Evolutionary conservation across 2,888 invertebrate species (phyloP).

Genomic region (Rhamnusium bicolor): DNA sequence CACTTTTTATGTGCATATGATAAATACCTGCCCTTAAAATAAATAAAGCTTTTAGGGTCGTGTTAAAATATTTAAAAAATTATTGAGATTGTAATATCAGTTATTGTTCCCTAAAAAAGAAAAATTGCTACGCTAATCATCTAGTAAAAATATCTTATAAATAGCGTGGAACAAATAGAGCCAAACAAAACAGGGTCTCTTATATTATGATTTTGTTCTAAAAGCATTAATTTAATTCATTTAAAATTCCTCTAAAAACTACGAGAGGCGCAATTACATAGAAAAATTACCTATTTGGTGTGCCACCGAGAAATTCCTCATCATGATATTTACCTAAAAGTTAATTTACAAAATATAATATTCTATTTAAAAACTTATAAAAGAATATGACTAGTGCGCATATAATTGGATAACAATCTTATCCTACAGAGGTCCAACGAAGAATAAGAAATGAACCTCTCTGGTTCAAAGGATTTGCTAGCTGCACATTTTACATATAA

Average conservation of each 20-base stretch:
- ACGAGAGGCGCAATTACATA: background rate
- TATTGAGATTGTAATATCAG: no score
- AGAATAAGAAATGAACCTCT: background rate
- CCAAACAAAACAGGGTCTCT: no score
- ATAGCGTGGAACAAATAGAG: no score
- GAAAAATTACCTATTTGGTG: conserved; percentile 5
- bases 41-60: no score
- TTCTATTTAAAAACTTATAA: conserved; percentile 43
- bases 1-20: no score
- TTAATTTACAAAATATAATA: conserved; percentile 42
- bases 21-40: no score
- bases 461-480: background rate
- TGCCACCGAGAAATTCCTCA: conserved; percentile 30
- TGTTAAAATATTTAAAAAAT: no score
- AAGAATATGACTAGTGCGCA: conserved; percentile 43
- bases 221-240: background rate
- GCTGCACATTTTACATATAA: background rate
- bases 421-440: background rate
- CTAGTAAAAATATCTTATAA: no score
- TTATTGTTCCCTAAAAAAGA: no score
- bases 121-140: no score
- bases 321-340: conserved; percentile 43
- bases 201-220: no score
- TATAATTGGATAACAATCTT: conserved; percentile 15
- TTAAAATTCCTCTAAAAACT: background rate